phyloP scores from a whole-genome alignment of 2,113 vertebrate species.

The Tricholaema leucomelas region DNA sequence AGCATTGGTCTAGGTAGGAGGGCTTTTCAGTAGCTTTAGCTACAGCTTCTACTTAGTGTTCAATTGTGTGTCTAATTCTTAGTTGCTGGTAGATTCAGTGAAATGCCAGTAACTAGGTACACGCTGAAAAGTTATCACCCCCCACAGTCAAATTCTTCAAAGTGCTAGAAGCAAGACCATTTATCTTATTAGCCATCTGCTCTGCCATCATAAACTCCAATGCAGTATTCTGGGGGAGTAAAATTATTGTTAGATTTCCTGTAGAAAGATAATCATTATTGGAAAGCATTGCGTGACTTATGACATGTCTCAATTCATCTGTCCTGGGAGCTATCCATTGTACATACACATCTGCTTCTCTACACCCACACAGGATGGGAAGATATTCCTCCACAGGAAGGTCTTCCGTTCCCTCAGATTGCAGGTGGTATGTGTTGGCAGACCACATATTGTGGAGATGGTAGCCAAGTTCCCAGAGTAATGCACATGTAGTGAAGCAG shows the following conservation, averaged over 20 bases:
- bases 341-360: conserved; percentile 44
- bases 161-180: not conserved
- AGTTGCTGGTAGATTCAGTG: not conserved
- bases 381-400: conserved; percentile 59
- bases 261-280: conserved; percentile 38
- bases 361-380: conserved; percentile 66
- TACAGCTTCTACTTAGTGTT: not conserved
- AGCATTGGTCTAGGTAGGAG: not conserved
- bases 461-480: conserved; percentile 59
- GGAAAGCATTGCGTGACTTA: conserved; percentile 41
- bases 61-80: not conserved
- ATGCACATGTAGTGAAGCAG: not conserved
- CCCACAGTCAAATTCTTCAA: not conserved
- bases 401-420: conserved; percentile 24
- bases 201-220: not conserved
- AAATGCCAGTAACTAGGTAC: not conserved
- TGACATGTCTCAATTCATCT: conserved; percentile 6
- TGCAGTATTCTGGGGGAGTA: not conserved
- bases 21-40: not conserved
- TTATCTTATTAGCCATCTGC: not conserved
- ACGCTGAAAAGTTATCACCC: not conserved
- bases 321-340: conserved; percentile 57
- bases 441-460: not conserved
- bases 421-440: conserved; percentile 64
- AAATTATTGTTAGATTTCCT: conserved; percentile 20